Evolutionary conservation across 2,797 vertebrate species (phyloP), one percentile per base, ranked within the genome.

Genomic region (Lepus townsendii): DNA sequence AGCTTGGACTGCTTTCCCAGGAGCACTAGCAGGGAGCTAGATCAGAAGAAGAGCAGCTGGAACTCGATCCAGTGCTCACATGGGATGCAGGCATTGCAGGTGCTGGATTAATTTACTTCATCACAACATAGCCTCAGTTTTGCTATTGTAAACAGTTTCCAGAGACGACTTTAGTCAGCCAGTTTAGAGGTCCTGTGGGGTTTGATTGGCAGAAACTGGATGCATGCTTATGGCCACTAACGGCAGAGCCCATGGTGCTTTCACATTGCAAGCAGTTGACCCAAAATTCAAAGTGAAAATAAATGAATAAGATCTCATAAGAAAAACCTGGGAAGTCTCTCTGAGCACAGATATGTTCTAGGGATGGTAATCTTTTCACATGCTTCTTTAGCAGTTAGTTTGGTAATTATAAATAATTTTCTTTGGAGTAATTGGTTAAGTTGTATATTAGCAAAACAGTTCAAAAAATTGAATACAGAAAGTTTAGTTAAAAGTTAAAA

Each of bases 401-500:
- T 47, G 57, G 62, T 57, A 83, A 93, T 69, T 62, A 69, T 27
- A 57, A 83, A 63, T 3, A 73, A 83, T 60, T 93, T 8, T 8
- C 35, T 95, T 57, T 42, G 63, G 9, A 68, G 13, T 60, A 62
- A 82, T 75, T 27, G 14, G 22, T 57, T 90, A 62, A 78, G 68
- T 78, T 82, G 24, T 73, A 5, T 82, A 78, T 83, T 83, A 75
- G 32, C 26, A 66, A 83, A 90, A 68, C 69, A 87, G 50, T 57
- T 89, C 35, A 73, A 66, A 90, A 91, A 54, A 35, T 66, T 69
- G 14, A 79, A 83, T 78, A 75, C 32, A 63, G 57, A 69, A 71
- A 85, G 87, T 35, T 79, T 84, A 63, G 26, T 91, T 88, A 90
- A 69, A 93, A 88, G 24, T 42, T 42, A 42, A 42, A 42, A 42